phyloP scores from a whole-genome alignment of 2,888 invertebrate species.

The Aspidapion aeneum region DNA sequence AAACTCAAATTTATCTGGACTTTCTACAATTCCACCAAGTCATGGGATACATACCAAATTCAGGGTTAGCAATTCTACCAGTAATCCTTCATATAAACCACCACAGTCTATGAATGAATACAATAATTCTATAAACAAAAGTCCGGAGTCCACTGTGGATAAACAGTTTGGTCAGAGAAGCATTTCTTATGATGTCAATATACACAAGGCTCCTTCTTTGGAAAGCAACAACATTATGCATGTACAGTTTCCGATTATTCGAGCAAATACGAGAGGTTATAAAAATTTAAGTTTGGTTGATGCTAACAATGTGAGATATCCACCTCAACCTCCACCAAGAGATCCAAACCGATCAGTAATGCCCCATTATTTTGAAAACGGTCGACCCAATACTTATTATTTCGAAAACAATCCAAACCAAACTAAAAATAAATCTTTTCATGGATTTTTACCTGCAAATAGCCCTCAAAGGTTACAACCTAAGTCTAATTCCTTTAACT shows the following conservation, averaged over 20 bases:
- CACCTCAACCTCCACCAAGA: slow-evolving; percentile 76
- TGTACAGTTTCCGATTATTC: slow-evolving; percentile 40
- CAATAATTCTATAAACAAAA: slow-evolving; percentile 30
- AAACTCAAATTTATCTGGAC: slow-evolving; percentile 38
- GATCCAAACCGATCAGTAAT: slow-evolving; percentile 63
- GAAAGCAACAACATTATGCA: slow-evolving; percentile 37
- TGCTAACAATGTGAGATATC: slow-evolving; percentile 30
- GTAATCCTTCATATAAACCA: slow-evolving; percentile 39
- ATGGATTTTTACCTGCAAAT: slow-evolving; percentile 19
- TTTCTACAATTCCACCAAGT: slow-evolving; percentile 45
- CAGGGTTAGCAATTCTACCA: slow-evolving; percentile 39
- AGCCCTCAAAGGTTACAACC: slow-evolving; percentile 41
- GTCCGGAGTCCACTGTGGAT: slow-evolving; percentile 18
- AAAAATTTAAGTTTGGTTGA: slow-evolving; percentile 41
- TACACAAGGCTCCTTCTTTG: slow-evolving; percentile 38
- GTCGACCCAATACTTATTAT: slow-evolving; percentile 52
- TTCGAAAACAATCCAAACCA: slow-evolving; percentile 45
- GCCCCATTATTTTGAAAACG: slow-evolving; percentile 43
- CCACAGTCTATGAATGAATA: slow-evolving; percentile 41
- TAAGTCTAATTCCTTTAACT: slow-evolving; percentile 40
- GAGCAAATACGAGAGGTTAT: slow-evolving; percentile 33
- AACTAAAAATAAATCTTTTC: slow-evolving; percentile 31
- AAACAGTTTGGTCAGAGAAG: slow-evolving; percentile 38
- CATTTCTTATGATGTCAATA: slow-evolving; percentile 44
- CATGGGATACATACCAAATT: slow-evolving; percentile 36